Conservation (phyloP, 2,888 invertebrate species). For the Entomobrya proxima region DNA sequence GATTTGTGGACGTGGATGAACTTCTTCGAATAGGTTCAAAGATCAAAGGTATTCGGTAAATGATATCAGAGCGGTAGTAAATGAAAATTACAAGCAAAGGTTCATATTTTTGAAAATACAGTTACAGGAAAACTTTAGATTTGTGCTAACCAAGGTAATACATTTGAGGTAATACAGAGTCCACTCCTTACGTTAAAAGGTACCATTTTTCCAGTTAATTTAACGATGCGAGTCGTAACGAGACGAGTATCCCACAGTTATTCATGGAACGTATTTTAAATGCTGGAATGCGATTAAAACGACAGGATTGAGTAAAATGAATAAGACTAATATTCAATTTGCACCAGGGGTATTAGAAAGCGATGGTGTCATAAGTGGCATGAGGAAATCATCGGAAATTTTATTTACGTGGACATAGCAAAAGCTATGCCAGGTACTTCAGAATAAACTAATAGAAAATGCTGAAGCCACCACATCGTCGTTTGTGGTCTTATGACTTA, state of each 20-base stretch:
- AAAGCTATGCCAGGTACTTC: slow-evolving; percentile 80
- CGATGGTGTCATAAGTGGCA: slow-evolving; percentile 82
- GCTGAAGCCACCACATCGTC: too few relatives aligned
- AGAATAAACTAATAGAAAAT: too few relatives aligned
- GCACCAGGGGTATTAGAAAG: slow-evolving; percentile 79
- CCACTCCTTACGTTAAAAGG: too few relatives aligned
- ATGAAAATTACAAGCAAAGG: slow-evolving; percentile 84
- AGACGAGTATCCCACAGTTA: slow-evolving; percentile 80
- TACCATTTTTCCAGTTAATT: slow-evolving; percentile 78
- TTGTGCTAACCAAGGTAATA: slow-evolving; percentile 90
- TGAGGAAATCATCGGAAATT: slow-evolving; percentile 82
- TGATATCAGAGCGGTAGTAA: slow-evolving; percentile 83
- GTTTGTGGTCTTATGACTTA: background rate
- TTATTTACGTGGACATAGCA: slow-evolving; percentile 83
- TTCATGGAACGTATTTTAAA: slow-evolving; percentile 86
- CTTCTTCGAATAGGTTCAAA: slow-evolving; percentile 79
- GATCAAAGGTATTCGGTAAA: slow-evolving; percentile 79
- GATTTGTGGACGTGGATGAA: slow-evolving; percentile 82
- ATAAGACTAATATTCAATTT: slow-evolving; percentile 86
- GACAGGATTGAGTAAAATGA: slow-evolving; percentile 85
- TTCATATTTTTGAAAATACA: slow-evolving; percentile 81
- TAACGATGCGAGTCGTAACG: slow-evolving; percentile 76
- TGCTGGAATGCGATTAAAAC: slow-evolving; percentile 82
- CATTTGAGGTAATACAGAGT: slow-evolving; percentile 79
- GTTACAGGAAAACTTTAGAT: slow-evolving; percentile 81